These are phyloP conservation scores for Rhaphigaster nebulosa DNA, from an alignment of 2,888 invertebrate genomes.

Conservation along the genomic window DNA sequence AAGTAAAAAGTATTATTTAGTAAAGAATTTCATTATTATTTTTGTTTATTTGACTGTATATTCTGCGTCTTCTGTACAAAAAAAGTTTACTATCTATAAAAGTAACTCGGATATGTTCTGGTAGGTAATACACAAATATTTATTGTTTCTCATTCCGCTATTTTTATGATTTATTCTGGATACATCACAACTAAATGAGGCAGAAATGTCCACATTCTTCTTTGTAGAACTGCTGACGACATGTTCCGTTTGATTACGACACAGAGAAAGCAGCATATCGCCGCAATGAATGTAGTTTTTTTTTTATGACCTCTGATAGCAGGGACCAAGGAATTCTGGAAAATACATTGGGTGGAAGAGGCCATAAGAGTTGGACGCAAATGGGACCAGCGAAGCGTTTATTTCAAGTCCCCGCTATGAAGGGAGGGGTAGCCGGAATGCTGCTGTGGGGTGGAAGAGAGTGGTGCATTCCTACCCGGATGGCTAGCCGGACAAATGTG, in stretches of 20 bases:
- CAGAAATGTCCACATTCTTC: slow-evolving; percentile 7
- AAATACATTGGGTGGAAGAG: slow-evolving; percentile 44
- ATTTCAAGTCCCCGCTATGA: slow-evolving; percentile 13
- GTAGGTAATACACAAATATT: not conserved
- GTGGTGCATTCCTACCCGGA: slow-evolving; percentile 38
- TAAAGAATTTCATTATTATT: too few relatives aligned
- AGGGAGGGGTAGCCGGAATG: slow-evolving; percentile 21
- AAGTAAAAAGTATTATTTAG: too few relatives aligned
- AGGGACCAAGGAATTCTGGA: slow-evolving; percentile 14
- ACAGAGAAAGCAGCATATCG: not conserved
- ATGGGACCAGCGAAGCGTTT: slow-evolving; percentile 48
- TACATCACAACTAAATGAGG: not conserved
- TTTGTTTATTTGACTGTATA: too few relatives aligned
- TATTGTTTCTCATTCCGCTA: not conserved
- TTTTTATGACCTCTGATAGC: not conserved
- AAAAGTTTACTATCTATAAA: too few relatives aligned
- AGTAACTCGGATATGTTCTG: too few relatives aligned
- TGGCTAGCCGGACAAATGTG: slow-evolving; percentile 39
- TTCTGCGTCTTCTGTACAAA: too few relatives aligned
- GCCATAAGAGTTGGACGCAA: slow-evolving; percentile 42
- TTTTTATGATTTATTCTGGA: not conserved
- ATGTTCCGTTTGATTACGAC: not conserved
- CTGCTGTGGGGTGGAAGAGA: slow-evolving; percentile 15
- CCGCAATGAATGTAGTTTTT: slow-evolving; percentile 22
- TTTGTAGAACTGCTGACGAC: not conserved